Evolutionary conservation across 2,888 invertebrate genomes (phyloP).

Genomic region (Leucozona laternaria): DNA sequence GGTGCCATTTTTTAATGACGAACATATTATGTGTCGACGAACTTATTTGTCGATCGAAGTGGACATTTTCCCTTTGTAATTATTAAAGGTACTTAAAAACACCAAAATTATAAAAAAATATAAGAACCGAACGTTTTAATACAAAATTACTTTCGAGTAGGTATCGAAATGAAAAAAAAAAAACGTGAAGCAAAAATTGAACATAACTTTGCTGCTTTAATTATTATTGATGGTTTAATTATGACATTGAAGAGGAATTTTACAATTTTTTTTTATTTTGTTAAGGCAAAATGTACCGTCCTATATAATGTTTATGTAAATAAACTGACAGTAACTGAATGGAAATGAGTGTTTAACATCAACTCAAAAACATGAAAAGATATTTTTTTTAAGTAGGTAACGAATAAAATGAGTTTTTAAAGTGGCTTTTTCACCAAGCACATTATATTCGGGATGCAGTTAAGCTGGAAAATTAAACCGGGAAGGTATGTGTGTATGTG

Average conservation of each 20-base stretch:
- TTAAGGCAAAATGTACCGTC: no score
- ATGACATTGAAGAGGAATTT: conserved; percentile 13
- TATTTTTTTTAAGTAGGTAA: no score
- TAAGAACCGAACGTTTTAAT: neutral
- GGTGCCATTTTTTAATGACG: neutral
- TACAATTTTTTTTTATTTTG: neutral
- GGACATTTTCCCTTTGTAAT: conserved; percentile 18
- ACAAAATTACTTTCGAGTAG: neutral
- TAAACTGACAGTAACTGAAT: no score
- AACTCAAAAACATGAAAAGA: no score
- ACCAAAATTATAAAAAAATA: neutral
- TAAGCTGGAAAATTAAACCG: no score
- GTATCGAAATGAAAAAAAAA: neutral
- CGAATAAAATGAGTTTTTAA: no score
- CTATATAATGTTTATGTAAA: no score
- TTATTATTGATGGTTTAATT: conserved; percentile 25
- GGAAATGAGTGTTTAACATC: no score
- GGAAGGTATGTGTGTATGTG: no score
- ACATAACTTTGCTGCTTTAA: neutral
- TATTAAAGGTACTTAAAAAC: conserved; percentile 5
- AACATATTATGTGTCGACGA: no score
- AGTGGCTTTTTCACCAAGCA: no score
- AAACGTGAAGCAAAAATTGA: neutral
- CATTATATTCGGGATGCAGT: no score
- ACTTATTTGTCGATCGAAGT: conserved; percentile 8